phyloP scores from a whole-genome alignment of 2,888 invertebrate species.

The Mongoloraphidia duomilia region DNA sequence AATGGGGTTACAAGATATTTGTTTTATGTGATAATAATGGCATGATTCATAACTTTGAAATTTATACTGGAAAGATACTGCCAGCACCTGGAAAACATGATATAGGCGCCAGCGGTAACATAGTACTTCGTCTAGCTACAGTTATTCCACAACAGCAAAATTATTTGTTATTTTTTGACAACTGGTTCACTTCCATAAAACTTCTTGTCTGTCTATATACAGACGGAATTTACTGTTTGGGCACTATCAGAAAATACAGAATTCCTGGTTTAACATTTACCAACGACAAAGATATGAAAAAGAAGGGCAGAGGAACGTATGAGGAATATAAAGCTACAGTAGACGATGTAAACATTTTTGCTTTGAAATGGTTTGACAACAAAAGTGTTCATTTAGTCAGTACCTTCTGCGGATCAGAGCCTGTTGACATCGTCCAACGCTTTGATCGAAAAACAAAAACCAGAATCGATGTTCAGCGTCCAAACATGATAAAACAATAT shows the following conservation, averaged over 20 bases:
- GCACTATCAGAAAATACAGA: background rate
- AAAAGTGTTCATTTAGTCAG: slow-evolving; percentile 10
- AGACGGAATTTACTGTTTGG: too few relatives aligned
- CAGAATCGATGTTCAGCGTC: slow-evolving; percentile 7
- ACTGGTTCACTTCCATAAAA: too few relatives aligned
- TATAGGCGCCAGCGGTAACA: too few relatives aligned
- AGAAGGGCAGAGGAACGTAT: slow-evolving; percentile 9
- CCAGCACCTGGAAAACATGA: too few relatives aligned
- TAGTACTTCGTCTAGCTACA: too few relatives aligned
- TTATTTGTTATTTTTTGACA: too few relatives aligned
- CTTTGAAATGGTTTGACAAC: slow-evolving; percentile 12
- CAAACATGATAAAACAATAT: slow-evolving; percentile 9
- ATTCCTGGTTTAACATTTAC: slow-evolving; percentile 4
- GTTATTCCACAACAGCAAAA: too few relatives aligned
- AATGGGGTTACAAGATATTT: too few relatives aligned
- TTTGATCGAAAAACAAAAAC: slow-evolving; percentile 10
- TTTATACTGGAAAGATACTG: too few relatives aligned
- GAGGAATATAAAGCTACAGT: slow-evolving; percentile 6
- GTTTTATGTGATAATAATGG: too few relatives aligned
- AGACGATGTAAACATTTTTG: slow-evolving; percentile 10
- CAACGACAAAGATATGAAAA: slow-evolving; percentile 13
- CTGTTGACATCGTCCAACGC: slow-evolving; percentile 10
- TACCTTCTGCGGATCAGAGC: slow-evolving; percentile 12
- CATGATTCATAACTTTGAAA: too few relatives aligned
- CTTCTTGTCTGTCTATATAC: too few relatives aligned